A percentile compares a stretch with the other conserved stretches of the same genome.
phyloP scores from a whole-genome alignment of 2,888 invertebrate species.

The Pyrochroa serraticornis region DNA sequence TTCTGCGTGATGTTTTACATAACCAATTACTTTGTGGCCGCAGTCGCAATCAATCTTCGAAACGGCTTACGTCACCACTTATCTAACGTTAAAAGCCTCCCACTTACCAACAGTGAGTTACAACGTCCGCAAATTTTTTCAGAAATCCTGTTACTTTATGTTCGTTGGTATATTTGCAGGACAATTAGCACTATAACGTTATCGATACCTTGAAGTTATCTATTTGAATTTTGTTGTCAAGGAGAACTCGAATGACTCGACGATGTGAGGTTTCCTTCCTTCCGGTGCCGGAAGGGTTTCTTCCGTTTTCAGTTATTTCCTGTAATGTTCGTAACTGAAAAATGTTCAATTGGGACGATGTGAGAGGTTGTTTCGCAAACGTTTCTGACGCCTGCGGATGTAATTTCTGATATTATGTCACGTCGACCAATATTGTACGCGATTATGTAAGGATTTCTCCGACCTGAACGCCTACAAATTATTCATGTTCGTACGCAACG shows the following conservation, averaged over 20 bases:
- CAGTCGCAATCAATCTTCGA: conserved; percentile 10
- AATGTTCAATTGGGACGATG: too few species aligned
- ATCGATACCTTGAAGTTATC: conserved; percentile 17
- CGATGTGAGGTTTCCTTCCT: conserved; percentile 14
- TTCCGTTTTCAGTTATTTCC: too few species aligned
- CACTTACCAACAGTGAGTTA: conserved; percentile 12
- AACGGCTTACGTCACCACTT: conserved; percentile 18
- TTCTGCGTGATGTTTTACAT: background rate
- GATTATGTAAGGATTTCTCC: conserved; percentile 28
- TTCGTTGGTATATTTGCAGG: conserved; percentile 14
- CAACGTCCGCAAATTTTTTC: conserved; percentile 14
- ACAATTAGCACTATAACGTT: conserved; percentile 13
- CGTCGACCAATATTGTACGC: conserved; percentile 22
- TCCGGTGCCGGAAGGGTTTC: conserved; percentile 18
- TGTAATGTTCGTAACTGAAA: too few species aligned
- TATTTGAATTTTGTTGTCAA: background rate
- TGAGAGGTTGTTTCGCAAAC: too few species aligned
- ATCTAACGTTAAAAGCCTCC: conserved; percentile 17
- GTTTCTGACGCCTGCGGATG: conserved; percentile 8
- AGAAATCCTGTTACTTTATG: conserved; percentile 19
- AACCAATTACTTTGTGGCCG: conserved; percentile 8
- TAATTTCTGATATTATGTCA: conserved; percentile 23
- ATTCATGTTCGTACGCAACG: too few species aligned
- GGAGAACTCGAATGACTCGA: background rate
- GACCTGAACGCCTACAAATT: conserved; percentile 22